Percentiles rank a stretch among this genome's conserved stretches.
phyloP scores from a whole-genome alignment of 2,113 vertebrate genomes.

The Regulus satrapa region DNA sequence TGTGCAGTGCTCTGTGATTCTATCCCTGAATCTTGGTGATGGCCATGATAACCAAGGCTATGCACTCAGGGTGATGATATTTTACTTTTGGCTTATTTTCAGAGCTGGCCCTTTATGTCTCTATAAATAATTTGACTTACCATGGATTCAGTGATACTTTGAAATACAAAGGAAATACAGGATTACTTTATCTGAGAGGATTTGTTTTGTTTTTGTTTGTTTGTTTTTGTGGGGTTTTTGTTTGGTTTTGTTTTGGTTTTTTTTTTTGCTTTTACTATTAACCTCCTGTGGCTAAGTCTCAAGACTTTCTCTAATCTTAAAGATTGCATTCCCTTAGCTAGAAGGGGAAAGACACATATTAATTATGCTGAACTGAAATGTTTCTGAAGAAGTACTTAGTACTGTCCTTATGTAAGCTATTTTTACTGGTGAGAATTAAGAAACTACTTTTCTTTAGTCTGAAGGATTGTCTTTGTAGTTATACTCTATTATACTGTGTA shows the following conservation, averaged over 20 bases:
- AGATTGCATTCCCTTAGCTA: neutral
- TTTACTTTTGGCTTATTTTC: neutral
- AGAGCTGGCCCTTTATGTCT: neutral
- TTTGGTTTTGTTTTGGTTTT: no score
- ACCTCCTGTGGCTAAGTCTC: neutral
- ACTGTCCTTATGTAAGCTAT: neutral
- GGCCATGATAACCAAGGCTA: neutral
- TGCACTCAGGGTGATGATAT: rapidly evolving
- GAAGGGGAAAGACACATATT: neutral
- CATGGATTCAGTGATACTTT: neutral
- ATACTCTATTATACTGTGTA: neutral
- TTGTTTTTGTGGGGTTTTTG: no score
- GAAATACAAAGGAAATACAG: neutral
- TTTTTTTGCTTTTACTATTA: neutral
- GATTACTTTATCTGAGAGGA: neutral
- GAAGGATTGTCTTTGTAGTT: neutral
- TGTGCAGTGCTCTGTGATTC: neutral
- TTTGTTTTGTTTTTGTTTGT: no score
- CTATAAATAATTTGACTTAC: neutral
- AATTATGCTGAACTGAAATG: neutral
- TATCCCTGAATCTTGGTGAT: neutral
- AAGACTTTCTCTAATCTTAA: neutral
- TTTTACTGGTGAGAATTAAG: neutral
- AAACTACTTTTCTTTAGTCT: neutral
- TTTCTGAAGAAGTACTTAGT: neutral